Base-by-base conservation (phyloP, 2,797 vertebrate genomes). In the Pangasius sanitwongsei region DNA sequence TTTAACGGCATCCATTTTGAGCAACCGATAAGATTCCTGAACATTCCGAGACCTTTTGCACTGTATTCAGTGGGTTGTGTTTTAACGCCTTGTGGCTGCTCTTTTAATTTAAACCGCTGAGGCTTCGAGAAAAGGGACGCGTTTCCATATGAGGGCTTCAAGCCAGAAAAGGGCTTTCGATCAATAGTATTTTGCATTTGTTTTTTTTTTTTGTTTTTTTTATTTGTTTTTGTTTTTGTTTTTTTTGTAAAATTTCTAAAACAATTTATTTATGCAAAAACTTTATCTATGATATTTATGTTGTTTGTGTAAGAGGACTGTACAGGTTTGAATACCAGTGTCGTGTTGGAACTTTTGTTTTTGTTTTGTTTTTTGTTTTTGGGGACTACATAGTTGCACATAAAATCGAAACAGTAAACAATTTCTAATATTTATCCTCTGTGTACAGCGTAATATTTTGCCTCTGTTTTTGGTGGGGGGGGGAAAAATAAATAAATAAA, bases 261-360 rank as follows among this genome's bases (percentile, higher is more conserved):
- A 85, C 61, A 89, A 87, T 91, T 92, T 93, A 93, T 94, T 94
- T 94, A 93, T 93, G 91, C 90, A 92, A 90, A 92, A 91, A 92
- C 87, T 75, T 89, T 90, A 87, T 92, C 89, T 92, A 90, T 91
- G 86, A 85, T 93, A 93, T 93, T 93, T 93, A 93, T 93, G 92
- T 91, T 89, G 90, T 91, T 81, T 70, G 83, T 91, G 91, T 87
- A 89, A 89, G 87, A 86, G 85, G 90, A 84, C 75, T 87, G 87
- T 87, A 91, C 69, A 89, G 83, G 87, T 90, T 84, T 74, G 77
- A 91, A 86, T 90, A 89, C 85, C 88, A 85, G 91, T 91, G 89
- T 93, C 92, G 86, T 59, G 37, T 85, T 88, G 91, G 82, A 89
- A 91, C 88, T 41, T 41, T 85, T 70, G 9, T 23, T 89, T 84